phyloP scores from a whole-genome alignment of 2,113 vertebrate genomes.

The Sebastes fasciatus region DNA sequence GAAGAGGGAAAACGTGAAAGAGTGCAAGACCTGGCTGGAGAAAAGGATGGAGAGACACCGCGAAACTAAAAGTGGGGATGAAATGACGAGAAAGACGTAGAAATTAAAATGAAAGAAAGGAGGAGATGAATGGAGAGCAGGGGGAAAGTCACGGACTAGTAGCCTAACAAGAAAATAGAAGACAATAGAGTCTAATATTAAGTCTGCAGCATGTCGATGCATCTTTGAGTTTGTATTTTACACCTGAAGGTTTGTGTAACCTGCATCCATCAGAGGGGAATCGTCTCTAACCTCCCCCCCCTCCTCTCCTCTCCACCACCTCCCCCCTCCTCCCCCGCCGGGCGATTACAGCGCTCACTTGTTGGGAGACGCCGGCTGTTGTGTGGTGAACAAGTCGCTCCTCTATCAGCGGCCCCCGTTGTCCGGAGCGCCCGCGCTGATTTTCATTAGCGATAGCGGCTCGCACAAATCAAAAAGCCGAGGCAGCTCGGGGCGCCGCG shows the following conservation, averaged over 20 bases:
- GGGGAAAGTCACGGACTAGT: too few species aligned
- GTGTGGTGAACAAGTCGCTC: conserved; percentile 64
- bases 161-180: neutral
- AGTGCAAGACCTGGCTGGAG: too few species aligned
- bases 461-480: conserved; percentile 69
- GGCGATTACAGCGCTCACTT: conserved; percentile 64
- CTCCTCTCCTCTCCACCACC: fast-evolving
- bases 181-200: neutral
- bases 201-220: too few species aligned
- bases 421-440: conserved; percentile 66
- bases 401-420: conserved; percentile 63
- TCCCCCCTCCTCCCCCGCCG: fast-evolving
- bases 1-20: too few species aligned
- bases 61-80: too few species aligned
- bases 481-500: conserved; percentile 51
- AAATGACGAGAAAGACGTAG: too few species aligned
- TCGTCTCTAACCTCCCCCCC: neutral
- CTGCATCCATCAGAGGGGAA: conserved; percentile 15
- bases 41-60: too few species aligned
- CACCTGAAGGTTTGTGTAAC: conserved; percentile 5
- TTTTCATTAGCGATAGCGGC: conserved; percentile 79
- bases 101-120: too few species aligned
- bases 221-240: neutral
- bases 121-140: too few species aligned
- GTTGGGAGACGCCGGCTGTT: conserved; percentile 52